These are phyloP conservation scores for Pollimyrus isidori DNA, from an alignment of 2,113 vertebrate genomes.

Conservation along the genomic window DNA sequence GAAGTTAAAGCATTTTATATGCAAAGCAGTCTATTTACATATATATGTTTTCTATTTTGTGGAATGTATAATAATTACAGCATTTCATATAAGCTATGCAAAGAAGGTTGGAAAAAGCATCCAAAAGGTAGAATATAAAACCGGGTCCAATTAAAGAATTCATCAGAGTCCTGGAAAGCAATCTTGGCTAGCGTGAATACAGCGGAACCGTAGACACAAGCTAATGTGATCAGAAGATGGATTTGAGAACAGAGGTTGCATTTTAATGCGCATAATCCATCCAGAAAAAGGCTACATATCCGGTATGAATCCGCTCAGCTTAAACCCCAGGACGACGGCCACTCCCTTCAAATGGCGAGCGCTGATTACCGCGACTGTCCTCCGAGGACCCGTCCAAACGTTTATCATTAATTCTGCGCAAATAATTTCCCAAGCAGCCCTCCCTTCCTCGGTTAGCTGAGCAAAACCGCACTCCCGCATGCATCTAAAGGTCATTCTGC, in stretches of 20 bases:
- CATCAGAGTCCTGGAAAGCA: conserved; percentile 27
- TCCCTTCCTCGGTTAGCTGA: conserved; percentile 23
- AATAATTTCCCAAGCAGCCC: not conserved
- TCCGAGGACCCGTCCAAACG: conserved; percentile 25
- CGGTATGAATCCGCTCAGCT: conserved; percentile 11
- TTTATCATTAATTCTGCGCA: conserved; percentile 25
- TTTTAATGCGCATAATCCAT: conserved; percentile 24
- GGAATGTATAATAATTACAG: conserved; percentile 51
- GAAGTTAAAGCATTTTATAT: conserved; percentile 67
- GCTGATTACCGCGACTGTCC: conserved; percentile 25
- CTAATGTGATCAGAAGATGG: conserved; percentile 22
- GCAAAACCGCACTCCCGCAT: not conserved
- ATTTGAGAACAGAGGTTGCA: conserved; percentile 21
- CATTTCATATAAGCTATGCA: conserved; percentile 41
- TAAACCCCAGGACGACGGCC: not conserved
- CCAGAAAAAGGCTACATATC: not conserved
- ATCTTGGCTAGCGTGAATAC: conserved; percentile 10
- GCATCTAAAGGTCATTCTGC: not conserved
- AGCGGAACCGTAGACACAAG: conserved; percentile 24
- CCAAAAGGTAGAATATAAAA: conserved; percentile 39
- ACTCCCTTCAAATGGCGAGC: not conserved
- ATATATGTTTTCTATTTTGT: conserved; percentile 47
- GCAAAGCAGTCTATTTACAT: conserved; percentile 64
- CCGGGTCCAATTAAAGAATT: conserved; percentile 37
- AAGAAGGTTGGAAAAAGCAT: conserved; percentile 38